These are phyloP conservation scores for Tetraneura akinire DNA, from an alignment of 1,140 invertebrate genomes.

Conservation along the genomic window DNA sequence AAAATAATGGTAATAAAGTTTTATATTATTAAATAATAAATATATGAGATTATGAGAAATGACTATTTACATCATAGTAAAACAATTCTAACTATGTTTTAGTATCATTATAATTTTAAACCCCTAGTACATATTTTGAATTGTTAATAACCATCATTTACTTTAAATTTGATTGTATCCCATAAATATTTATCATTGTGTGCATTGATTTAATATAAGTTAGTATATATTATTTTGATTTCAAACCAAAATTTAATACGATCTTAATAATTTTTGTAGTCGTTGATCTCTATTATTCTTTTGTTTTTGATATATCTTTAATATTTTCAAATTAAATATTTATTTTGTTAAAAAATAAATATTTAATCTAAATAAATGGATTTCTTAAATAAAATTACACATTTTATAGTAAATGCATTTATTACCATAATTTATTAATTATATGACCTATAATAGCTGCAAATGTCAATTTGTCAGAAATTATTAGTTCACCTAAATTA, in stretches of 20 bases:
- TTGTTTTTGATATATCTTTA: not conserved
- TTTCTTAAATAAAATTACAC: not conserved
- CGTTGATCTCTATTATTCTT: conserved; percentile 27
- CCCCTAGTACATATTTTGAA: not conserved
- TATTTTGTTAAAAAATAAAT: conserved; percentile 1
- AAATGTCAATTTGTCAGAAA: too few species aligned
- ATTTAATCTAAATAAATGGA: not conserved
- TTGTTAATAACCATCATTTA: not conserved
- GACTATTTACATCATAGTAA: not conserved
- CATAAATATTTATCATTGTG: not conserved
- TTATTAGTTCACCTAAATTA: not conserved
- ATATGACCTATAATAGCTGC: not conserved
- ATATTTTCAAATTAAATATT: not conserved
- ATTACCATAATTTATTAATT: not conserved
- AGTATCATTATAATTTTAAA: conserved; percentile 6
- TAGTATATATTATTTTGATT: conserved; percentile 1
- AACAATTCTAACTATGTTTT: not conserved
- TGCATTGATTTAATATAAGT: conserved; percentile 4
- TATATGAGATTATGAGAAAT: not conserved
- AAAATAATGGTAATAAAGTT: not conserved
- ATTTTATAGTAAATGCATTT: not conserved
- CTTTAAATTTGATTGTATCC: conserved; percentile 9
- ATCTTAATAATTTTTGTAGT: conserved; percentile 3
- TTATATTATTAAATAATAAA: not conserved
- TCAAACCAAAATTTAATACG: not conserved